phyloP scores from a whole-genome alignment of 1,140 invertebrate species.

The Leptinotarsa defecta region DNA sequence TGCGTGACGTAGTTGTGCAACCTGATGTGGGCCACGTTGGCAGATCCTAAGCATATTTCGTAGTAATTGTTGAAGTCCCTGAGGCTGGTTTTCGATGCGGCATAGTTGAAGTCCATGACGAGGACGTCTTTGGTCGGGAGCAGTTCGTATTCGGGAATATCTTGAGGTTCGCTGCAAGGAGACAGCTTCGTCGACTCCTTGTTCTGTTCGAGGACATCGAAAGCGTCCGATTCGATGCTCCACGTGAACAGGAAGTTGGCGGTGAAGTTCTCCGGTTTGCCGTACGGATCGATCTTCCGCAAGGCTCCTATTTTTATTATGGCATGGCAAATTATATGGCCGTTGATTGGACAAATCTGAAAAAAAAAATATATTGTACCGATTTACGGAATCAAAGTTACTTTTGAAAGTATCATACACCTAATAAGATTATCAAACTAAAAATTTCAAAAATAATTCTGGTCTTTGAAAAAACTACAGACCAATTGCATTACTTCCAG shows the following conservation, averaged over 20 bases:
- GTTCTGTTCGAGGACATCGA: slow-evolving; percentile 49
- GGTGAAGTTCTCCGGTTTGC: slow-evolving; percentile 47
- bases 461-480: no score
- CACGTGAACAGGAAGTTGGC: slow-evolving; percentile 52
- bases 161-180: slow-evolving; percentile 30
- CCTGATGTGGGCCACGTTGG: slow-evolving; percentile 21
- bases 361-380: slow-evolving; percentile 18
- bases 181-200: slow-evolving; percentile 44
- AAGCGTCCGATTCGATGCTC: slow-evolving; percentile 53
- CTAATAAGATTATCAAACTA: no score
- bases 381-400: no score
- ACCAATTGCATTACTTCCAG: no score
- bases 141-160: slow-evolving; percentile 43
- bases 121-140: slow-evolving; percentile 49
- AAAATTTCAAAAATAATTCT: no score
- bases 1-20: slow-evolving; percentile 8
- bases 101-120: slow-evolving; percentile 47
- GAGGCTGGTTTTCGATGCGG: slow-evolving; percentile 47
- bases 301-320: slow-evolving; percentile 54
- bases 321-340: slow-evolving; percentile 53
- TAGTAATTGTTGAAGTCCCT: slow-evolving; percentile 52
- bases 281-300: slow-evolving; percentile 41
- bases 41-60: slow-evolving; percentile 43
- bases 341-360: slow-evolving; percentile 54
- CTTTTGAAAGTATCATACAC: no score